Percentiles rank a stretch among this genome's conserved stretches.
Evolutionary conservation across 35 echinoderm and acorn worm species (phyloP).

Genomic region (Nesometra sesokonis): DNA sequence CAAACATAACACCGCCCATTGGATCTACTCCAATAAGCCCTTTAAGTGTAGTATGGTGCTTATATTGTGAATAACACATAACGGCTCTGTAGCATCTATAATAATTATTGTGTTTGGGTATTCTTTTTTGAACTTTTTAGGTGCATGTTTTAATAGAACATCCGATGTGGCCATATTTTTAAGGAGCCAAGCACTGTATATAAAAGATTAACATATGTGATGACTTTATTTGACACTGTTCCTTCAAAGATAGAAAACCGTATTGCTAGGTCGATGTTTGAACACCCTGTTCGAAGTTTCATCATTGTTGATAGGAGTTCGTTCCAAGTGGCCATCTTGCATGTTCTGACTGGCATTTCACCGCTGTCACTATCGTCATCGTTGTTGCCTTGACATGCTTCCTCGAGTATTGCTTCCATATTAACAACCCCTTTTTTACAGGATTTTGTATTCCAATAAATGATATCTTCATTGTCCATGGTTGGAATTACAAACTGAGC

Average conservation of each 20-base stretch:
- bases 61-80: constrained; percentile 13
- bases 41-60: constrained; percentile 19
- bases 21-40: neutral
- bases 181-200: constrained; percentile 16
- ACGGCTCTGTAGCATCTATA: constrained; percentile 17
- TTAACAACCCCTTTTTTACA: neutral
- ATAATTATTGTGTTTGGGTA: constrained; percentile 25
- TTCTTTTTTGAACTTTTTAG: neutral
- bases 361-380: neutral
- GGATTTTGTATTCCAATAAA: constrained; percentile 6
- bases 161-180: constrained; percentile 4
- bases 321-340: neutral
- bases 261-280: constrained; percentile 3
- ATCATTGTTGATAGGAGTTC: constrained; percentile 2
- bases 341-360: neutral
- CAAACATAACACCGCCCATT: neutral
- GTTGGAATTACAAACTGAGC: constrained; percentile 3
- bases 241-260: neutral
- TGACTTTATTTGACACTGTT: constrained; percentile 3
- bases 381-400: neutral
- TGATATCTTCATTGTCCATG: neutral
- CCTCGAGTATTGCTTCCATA: neutral
- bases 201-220: neutral
- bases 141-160: neutral
- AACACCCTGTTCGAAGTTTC: constrained; percentile 3